Conservation (phyloP, 2,113 vertebrate genomes). For the Corythornis vintsioides region DNA sequence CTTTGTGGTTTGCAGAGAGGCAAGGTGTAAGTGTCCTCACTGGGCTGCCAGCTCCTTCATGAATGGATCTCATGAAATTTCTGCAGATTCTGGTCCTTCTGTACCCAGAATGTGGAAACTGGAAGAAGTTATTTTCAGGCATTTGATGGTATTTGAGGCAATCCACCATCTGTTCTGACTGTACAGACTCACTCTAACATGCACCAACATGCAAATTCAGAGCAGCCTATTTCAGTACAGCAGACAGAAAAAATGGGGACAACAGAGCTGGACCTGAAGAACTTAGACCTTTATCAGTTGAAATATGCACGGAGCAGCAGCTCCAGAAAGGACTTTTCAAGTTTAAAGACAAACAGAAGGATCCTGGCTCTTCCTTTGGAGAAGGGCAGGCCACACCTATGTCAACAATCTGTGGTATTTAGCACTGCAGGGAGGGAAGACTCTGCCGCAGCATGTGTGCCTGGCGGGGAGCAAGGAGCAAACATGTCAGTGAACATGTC, state of each 20-base stretch:
- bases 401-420: slow-evolving; percentile 79
- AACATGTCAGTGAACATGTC: slow-evolving; percentile 41
- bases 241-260: slow-evolving; percentile 26
- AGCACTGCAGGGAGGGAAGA: slow-evolving; percentile 62
- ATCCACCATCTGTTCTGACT: slow-evolving; percentile 9
- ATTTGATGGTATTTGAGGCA: not conserved
- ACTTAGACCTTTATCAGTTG: slow-evolving; percentile 32
- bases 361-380: slow-evolving; percentile 26
- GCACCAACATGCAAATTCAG: not conserved
- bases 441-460: slow-evolving; percentile 73
- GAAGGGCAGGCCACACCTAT: slow-evolving; percentile 74
- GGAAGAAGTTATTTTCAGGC: slow-evolving; percentile 14
- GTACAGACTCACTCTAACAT: not conserved
- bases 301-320: slow-evolving; percentile 22
- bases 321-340: slow-evolving; percentile 49
- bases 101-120: not conserved
- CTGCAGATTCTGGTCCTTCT: not conserved
- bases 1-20: not conserved
- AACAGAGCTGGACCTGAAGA: slow-evolving; percentile 30
- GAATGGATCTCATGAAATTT: not conserved
- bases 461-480: slow-evolving; percentile 41
- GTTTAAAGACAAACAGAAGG: slow-evolving; percentile 46
- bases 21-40: not conserved
- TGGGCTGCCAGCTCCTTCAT: not conserved
- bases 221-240: not conserved